A percentile compares a stretch with the other conserved stretches of the same genome.
phyloP scores from a whole-genome alignment of 2,797 vertebrate genomes.

The Pampus argenteus region DNA sequence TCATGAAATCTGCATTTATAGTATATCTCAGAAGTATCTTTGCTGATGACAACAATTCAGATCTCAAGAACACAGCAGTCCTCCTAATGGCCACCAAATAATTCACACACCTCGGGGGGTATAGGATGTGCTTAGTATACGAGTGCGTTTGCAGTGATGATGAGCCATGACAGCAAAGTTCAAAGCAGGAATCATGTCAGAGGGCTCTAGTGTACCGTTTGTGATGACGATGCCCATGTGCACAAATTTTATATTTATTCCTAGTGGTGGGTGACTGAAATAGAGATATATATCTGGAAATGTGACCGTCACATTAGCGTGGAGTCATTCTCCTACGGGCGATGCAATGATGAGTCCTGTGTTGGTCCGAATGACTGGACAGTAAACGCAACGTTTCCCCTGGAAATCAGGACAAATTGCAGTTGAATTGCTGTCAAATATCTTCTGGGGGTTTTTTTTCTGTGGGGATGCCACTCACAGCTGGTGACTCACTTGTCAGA shows the following conservation, averaged over 20 bases:
- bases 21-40: constrained; percentile 57
- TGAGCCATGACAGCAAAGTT: constrained; percentile 55
- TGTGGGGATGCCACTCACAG: constrained; percentile 53
- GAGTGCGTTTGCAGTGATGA: constrained; percentile 33
- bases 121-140: constrained; percentile 34
- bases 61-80: constrained; percentile 35
- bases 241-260: constrained; percentile 50
- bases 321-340: constrained; percentile 53
- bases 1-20: constrained; percentile 82
- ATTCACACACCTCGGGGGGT: constrained; percentile 59
- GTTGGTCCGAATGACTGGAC: constrained; percentile 59
- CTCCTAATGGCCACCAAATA: constrained; percentile 71
- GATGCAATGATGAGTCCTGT: constrained; percentile 42
- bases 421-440: constrained; percentile 60
- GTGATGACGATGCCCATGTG: constrained; percentile 27
- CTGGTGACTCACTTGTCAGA: constrained; percentile 67
- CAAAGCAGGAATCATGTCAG: constrained; percentile 31
- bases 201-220: constrained; percentile 14
- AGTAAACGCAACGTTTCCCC: constrained; percentile 40
- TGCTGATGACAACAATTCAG: constrained; percentile 51
- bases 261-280: constrained; percentile 34
- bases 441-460: constrained; percentile 48
- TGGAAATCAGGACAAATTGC: constrained; percentile 54
- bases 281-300: constrained; percentile 58
- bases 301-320: constrained; percentile 41